These are phyloP conservation scores for Ailurus styani DNA, from an alignment of 2,113 vertebrate genomes.

Conservation along the genomic window DNA sequence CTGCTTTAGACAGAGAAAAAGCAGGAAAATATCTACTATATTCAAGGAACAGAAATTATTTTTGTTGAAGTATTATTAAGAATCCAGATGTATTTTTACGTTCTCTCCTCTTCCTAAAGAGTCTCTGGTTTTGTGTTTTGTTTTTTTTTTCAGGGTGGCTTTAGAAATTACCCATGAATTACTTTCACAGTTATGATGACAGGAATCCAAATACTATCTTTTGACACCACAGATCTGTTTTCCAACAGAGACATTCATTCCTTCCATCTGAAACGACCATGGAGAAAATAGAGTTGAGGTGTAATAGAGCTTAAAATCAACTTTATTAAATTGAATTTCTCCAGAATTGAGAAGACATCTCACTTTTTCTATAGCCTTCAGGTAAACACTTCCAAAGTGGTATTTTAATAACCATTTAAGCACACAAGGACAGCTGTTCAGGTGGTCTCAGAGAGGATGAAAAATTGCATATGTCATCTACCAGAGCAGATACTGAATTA, in stretches of 20 bases:
- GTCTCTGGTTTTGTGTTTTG: not conserved
- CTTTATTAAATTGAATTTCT: slow-evolving; percentile 68
- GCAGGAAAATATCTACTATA: not conserved
- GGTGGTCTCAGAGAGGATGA: slow-evolving; percentile 66
- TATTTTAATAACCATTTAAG: slow-evolving; percentile 67
- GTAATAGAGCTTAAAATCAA: slow-evolving; percentile 66
- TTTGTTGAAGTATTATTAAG: not conserved
- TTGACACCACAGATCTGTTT: slow-evolving; percentile 47
- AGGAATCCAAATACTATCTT: slow-evolving; percentile 34
- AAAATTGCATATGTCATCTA: slow-evolving; percentile 60
- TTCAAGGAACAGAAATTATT: not conserved
- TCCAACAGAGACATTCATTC: not conserved
- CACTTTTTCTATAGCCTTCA: slow-evolving; percentile 64
- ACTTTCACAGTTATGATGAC: not conserved
- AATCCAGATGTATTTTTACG: not conserved
- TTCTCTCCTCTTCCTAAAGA: not conserved
- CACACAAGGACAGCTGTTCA: slow-evolving; percentile 65
- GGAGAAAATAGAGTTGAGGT: slow-evolving; percentile 48
- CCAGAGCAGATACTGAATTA: slow-evolving; percentile 64
- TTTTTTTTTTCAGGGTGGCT: not conserved
- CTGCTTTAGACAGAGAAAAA: not conserved
- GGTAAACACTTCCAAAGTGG: slow-evolving; percentile 59
- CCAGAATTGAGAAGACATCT: slow-evolving; percentile 51
- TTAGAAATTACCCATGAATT: not conserved
- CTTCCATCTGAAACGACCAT: not conserved